Evolutionary conservation across 2,888 invertebrate genomes (phyloP).

Genomic region (Eupithecia subfuscata): DNA sequence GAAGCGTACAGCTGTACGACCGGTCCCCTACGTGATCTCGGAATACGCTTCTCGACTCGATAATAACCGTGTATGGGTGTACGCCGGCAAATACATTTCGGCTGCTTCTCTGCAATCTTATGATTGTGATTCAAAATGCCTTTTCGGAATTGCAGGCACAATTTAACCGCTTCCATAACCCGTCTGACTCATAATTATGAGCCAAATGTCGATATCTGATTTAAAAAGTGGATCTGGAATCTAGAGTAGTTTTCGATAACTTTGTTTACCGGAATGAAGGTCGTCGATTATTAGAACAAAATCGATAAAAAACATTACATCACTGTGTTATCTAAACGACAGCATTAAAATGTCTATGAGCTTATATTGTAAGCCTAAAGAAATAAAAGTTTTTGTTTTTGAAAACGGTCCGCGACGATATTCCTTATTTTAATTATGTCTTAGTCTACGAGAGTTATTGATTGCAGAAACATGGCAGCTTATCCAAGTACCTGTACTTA

Average conservation of each 20-base stretch:
- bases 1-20: constrained; percentile 60
- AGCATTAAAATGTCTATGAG: neutral
- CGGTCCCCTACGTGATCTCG: constrained; percentile 74
- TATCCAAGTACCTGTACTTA: neutral
- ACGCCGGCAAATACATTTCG: constrained; percentile 42
- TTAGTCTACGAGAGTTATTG: neutral
- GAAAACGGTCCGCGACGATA: too few relatives aligned
- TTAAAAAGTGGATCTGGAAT: neutral
- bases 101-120: constrained; percentile 29
- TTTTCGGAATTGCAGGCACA: constrained; percentile 1
- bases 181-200: neutral
- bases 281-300: constrained; percentile 14
- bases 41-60: constrained; percentile 67
- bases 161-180: neutral
- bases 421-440: neutral
- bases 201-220: neutral
- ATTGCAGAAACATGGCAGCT: neutral
- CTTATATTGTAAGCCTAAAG: too few relatives aligned
- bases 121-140: constrained; percentile 31
- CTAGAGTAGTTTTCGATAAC: neutral
- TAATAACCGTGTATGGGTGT: constrained; percentile 53
- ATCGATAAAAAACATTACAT: neutral
- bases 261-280: constrained; percentile 29
- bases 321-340: neutral
- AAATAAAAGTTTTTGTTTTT: too few relatives aligned